Conservation (phyloP, 2,113 vertebrate species). For the Vireo altiloquus region DNA sequence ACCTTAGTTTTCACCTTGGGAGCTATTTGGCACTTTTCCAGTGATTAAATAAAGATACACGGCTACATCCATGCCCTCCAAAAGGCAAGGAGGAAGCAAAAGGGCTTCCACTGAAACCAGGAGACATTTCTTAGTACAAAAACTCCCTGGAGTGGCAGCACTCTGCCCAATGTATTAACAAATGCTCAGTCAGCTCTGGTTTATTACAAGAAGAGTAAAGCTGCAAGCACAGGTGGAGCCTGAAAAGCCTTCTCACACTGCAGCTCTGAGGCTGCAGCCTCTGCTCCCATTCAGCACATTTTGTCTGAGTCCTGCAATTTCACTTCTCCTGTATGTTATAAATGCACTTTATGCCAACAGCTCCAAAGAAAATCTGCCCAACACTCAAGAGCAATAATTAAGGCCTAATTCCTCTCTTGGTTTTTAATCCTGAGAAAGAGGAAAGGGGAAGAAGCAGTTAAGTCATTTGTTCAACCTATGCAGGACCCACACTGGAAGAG, state of each 20-base stretch:
- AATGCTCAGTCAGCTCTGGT: not conserved
- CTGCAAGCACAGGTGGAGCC: not conserved
- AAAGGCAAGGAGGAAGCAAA: not conserved
- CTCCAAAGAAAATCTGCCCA: not conserved
- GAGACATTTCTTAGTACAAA: not conserved
- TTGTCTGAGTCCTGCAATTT: not conserved
- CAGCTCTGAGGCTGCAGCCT: not conserved
- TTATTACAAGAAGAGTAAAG: not conserved
- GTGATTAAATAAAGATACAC: not conserved
- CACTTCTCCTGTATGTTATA: not conserved
- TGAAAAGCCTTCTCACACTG: not conserved
- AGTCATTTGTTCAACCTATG: not conserved
- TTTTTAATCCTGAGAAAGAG: not conserved
- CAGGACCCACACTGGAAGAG: not conserved
- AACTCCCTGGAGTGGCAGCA: not conserved
- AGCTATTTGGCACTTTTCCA: not conserved
- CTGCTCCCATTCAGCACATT: not conserved
- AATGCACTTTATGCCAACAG: not conserved
- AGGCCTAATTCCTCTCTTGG: not conserved
- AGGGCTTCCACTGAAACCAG: not conserved
- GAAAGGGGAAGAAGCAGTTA: not conserved
- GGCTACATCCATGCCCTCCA: not conserved
- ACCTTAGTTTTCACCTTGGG: conserved; percentile 17
- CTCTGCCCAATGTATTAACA: not conserved
- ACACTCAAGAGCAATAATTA: not conserved